A percentile compares a stretch with the other conserved stretches of the same genome.
Conservation (phyloP, 2,113 vertebrate species). For the Sylvia atricapilla region DNA sequence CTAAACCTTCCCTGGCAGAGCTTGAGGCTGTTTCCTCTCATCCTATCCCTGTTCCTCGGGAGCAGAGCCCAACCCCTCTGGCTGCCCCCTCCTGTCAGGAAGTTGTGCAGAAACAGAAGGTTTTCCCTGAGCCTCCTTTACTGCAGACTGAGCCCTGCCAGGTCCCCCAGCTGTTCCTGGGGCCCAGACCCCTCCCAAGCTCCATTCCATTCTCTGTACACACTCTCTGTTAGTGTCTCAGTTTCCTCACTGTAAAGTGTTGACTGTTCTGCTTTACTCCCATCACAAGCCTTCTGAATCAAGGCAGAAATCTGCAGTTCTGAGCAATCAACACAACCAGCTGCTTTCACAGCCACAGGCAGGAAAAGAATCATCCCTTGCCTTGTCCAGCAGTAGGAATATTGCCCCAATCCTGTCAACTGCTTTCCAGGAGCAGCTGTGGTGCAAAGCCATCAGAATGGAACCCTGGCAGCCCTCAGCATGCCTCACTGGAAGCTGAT, state of each 20-base stretch:
- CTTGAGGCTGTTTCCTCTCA: rapidly evolving
- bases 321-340: not conserved
- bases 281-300: not conserved
- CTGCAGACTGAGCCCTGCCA: not conserved
- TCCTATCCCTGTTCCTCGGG: not conserved
- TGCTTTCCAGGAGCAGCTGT: not conserved
- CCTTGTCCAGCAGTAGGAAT: not conserved
- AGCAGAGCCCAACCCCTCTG: rapidly evolving
- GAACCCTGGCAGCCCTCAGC: not conserved
- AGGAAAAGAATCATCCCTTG: not conserved
- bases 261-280: not conserved
- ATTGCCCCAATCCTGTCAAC: not conserved
- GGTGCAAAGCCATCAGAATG: not conserved
- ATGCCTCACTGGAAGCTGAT: not conserved
- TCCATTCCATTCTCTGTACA: not conserved
- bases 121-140: not conserved
- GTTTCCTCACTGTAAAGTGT: not conserved
- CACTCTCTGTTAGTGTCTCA: not conserved
- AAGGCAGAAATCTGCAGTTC: not conserved
- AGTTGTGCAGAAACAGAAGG: not conserved
- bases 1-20: not conserved
- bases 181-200: not conserved
- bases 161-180: rapidly evolving
- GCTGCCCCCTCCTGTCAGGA: not conserved
- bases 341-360: not conserved